Percentiles rank a stretch among this genome's conserved stretches.
These are phyloP conservation scores for Cercopithecus mona DNA, from an alignment of 2,113 vertebrate species.

Conservation along the genomic window DNA sequence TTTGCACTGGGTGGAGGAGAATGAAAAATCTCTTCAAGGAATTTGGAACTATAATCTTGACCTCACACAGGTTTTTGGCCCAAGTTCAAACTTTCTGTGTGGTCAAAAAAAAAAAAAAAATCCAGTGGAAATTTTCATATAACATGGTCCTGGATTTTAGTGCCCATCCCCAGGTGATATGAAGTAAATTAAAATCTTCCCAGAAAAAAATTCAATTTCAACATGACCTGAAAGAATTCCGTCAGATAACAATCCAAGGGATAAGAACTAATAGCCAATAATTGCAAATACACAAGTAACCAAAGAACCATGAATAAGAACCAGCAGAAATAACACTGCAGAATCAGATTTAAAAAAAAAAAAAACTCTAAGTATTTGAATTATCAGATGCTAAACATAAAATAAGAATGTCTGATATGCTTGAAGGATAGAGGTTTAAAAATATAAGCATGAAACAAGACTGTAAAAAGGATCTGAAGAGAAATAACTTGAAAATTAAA, in stretches of 20 bases:
- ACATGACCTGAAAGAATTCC: neutral
- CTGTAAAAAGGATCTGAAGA: neutral
- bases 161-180: neutral
- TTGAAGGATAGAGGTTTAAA: neutral
- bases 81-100: conserved; percentile 27
- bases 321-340: neutral
- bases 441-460: conserved; percentile 16
- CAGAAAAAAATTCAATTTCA: neutral
- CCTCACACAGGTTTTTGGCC: neutral
- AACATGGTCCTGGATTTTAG: neutral
- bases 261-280: conserved; percentile 8
- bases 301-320: neutral
- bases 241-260: neutral
- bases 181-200: conserved; percentile 1
- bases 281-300: neutral
- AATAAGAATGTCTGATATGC: conserved; percentile 5
- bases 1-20: neutral
- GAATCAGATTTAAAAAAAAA: neutral
- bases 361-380: neutral
- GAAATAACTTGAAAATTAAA: conserved; percentile 30
- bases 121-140: neutral
- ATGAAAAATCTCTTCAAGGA: neutral
- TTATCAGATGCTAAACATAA: neutral
- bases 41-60: neutral
- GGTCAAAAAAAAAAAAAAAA: neutral